Conservation (phyloP, 2,113 vertebrate genomes). For the Larimichthys crocea region DNA sequence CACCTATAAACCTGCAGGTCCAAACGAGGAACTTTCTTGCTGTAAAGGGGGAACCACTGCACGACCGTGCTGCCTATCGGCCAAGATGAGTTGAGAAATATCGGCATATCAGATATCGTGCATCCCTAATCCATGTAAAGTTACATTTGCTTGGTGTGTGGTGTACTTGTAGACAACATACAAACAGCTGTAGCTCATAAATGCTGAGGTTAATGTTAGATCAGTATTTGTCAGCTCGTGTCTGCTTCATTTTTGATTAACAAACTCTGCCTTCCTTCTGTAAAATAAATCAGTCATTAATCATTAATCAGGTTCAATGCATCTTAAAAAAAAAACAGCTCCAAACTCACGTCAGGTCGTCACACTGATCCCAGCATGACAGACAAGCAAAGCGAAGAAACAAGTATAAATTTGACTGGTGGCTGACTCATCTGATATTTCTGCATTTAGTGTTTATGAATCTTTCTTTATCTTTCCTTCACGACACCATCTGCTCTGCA, state of each 20-base stretch:
- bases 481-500: conserved; percentile 42
- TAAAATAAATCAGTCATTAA: background rate
- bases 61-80: no score
- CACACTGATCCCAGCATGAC: conserved; percentile 19
- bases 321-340: background rate
- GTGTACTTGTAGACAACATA: no score
- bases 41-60: no score
- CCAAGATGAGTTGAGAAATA: no score
- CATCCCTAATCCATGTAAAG: no score
- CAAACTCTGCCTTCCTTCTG: background rate
- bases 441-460: conserved; percentile 41
- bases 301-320: background rate
- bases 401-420: conserved; percentile 19
- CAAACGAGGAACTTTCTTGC: no score
- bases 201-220: no score
- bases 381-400: conserved; percentile 10
- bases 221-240: no score
- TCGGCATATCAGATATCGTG: no score
- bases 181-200: no score
- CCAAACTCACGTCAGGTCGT: background rate
- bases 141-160: background rate
- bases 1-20: no score
- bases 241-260: background rate
- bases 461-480: conserved; percentile 40
- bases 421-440: conserved; percentile 45